A percentile compares a stretch with the other conserved stretches of the same genome.
These are phyloP conservation scores for Hydra vulgaris DNA, from an alignment of 30 jellyfish, hydroid and myxozoan genomes.

Conservation along the genomic window DNA sequence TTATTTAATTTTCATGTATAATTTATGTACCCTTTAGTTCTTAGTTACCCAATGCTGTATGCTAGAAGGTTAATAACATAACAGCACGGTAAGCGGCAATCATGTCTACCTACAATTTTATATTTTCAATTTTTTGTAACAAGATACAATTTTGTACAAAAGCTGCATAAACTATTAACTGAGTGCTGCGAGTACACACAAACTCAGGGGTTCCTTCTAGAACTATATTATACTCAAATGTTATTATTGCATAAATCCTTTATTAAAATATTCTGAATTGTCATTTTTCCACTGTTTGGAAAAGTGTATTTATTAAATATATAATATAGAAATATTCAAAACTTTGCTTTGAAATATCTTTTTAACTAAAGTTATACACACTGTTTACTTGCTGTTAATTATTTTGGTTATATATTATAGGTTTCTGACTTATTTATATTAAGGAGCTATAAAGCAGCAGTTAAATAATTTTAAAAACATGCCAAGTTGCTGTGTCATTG, in stretches of 20 bases:
- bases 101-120: neutral
- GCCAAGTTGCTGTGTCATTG: too few species aligned
- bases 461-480: too few species aligned
- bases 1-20: neutral
- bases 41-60: neutral
- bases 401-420: too few species aligned
- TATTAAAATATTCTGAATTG: too few species aligned
- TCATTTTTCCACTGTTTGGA: too few species aligned
- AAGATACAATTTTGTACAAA: neutral
- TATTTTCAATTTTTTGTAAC: neutral
- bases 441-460: too few species aligned
- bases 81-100: neutral
- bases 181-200: neutral
- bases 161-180: neutral
- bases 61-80: neutral
- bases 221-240: neutral
- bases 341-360: too few species aligned
- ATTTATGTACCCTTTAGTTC: neutral
- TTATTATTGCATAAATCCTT: neutral
- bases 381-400: too few species aligned
- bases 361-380: too few species aligned
- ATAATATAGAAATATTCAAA: too few species aligned
- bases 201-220: neutral
- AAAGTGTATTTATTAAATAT: too few species aligned
- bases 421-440: too few species aligned